A percentile compares a stretch with the other conserved stretches of the same genome.
These are phyloP conservation scores for Protomyctophum bolini DNA, from an alignment of 2,113 vertebrate species.

Conservation along the genomic window DNA sequence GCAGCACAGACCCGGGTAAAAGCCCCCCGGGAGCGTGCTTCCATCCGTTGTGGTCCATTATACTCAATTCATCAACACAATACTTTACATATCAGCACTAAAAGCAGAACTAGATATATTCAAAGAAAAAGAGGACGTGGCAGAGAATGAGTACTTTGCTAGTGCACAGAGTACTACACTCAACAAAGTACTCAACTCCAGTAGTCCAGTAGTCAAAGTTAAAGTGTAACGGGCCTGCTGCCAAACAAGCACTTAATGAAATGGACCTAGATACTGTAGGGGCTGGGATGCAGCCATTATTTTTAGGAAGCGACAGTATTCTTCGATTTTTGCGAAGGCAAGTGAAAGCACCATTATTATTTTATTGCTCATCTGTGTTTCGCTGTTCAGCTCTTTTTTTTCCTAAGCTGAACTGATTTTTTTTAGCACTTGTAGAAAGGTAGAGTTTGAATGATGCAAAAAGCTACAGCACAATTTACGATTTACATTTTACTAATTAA, in stretches of 20 bases:
- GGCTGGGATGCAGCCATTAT: background rate
- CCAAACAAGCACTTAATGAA: slow-evolving; percentile 52
- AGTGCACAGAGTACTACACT: slow-evolving; percentile 6
- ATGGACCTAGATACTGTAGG: slow-evolving; percentile 8
- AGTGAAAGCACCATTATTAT: background rate
- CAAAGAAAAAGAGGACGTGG: slow-evolving; percentile 19
- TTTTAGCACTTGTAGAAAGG: slow-evolving; percentile 11
- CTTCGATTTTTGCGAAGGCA: background rate
- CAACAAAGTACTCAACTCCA: slow-evolving; percentile 19
- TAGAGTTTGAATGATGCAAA: slow-evolving; percentile 11
- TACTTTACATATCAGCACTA: too few species aligned
- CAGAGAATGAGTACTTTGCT: slow-evolving; percentile 13
- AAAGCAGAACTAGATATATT: too few species aligned
- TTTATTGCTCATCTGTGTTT: background rate
- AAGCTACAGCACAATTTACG: slow-evolving; percentile 9
- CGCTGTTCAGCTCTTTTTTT: background rate
- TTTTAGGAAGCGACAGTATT: background rate
- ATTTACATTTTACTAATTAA: too few species aligned
- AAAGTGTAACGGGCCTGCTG: slow-evolving; percentile 30
- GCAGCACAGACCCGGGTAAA: too few species aligned
- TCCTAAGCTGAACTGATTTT: background rate
- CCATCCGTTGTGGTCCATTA: too few species aligned
- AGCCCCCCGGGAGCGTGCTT: too few species aligned
- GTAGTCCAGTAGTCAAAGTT: background rate
- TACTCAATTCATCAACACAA: too few species aligned